A percentile compares a stretch with the other conserved stretches of the same genome.
Evolutionary conservation across 2,797 vertebrate genomes (phyloP).

Genomic region (Crenichthys baileyi): DNA sequence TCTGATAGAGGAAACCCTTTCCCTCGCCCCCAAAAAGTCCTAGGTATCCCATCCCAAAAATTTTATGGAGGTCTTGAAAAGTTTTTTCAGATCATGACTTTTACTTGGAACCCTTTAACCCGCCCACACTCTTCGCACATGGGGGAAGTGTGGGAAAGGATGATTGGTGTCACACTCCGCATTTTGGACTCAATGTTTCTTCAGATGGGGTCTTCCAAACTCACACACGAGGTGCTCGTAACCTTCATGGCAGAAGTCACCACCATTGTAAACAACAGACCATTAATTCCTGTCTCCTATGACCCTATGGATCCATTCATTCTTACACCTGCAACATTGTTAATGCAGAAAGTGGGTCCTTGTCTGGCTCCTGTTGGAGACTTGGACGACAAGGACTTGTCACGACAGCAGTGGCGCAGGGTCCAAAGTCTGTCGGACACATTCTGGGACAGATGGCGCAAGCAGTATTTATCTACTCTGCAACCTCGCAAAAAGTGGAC

Average conservation of each 20-base stretch:
- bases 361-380: neutral
- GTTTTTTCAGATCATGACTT: slow-evolving; percentile 11
- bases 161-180: too few species aligned
- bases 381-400: neutral
- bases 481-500: neutral
- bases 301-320: neutral
- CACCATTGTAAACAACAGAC: slow-evolving; percentile 1
- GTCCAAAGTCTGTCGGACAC: too few species aligned
- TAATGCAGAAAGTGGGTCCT: slow-evolving; percentile 9
- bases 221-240: too few species aligned
- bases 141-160: too few species aligned
- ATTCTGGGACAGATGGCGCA: too few species aligned
- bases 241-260: slow-evolving; percentile 30
- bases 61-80: neutral
- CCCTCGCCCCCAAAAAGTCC: too few species aligned
- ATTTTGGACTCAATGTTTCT: too few species aligned
- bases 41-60: neutral
- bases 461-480: too few species aligned
- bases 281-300: neutral
- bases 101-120: slow-evolving; percentile 32
- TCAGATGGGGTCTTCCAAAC: too few species aligned
- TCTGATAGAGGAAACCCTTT: too few species aligned
- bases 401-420: too few species aligned
- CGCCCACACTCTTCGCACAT: neutral
- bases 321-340: slow-evolving; percentile 3